Percentiles rank a stretch among this genome's conserved stretches.
Conservation (phyloP, 2,888 invertebrate species). For the Synergus laeviventris region DNA sequence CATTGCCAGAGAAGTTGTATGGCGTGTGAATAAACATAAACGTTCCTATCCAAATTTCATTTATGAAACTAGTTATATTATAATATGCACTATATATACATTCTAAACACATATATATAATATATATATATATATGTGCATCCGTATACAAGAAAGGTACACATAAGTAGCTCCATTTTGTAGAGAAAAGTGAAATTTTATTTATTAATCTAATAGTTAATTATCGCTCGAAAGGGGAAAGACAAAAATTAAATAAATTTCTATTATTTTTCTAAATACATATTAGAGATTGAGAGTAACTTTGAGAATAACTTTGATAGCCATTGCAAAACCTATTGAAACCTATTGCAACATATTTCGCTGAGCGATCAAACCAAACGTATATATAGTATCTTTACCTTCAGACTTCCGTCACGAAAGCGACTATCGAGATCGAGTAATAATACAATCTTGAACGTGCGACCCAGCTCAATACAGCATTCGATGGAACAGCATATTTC, state of each 20-base stretch:
- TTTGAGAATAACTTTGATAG: too few species aligned
- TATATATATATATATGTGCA: constrained; percentile 6
- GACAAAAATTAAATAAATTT: too few species aligned
- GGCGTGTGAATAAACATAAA: background rate
- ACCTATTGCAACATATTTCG: background rate
- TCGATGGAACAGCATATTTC: constrained; percentile 22
- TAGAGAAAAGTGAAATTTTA: too few species aligned
- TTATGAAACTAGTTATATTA: background rate
- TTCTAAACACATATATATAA: background rate
- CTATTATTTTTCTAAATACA: too few species aligned
- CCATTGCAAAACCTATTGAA: too few species aligned
- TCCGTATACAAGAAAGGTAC: too few species aligned
- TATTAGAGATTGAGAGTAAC: too few species aligned
- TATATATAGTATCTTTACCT: background rate
- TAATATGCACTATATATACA: background rate
- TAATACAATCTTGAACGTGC: constrained; percentile 16
- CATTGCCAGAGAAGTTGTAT: background rate
- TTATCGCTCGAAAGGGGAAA: too few species aligned
- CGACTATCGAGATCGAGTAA: constrained; percentile 30
- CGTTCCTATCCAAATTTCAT: background rate
- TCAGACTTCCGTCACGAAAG: constrained; percentile 5
- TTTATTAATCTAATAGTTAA: too few species aligned
- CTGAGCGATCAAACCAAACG: background rate
- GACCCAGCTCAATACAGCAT: constrained; percentile 5
- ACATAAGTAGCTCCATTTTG: too few species aligned